These are phyloP conservation scores for Symphodus melops DNA, from an alignment of 2,113 vertebrate genomes.

Conservation along the genomic window DNA sequence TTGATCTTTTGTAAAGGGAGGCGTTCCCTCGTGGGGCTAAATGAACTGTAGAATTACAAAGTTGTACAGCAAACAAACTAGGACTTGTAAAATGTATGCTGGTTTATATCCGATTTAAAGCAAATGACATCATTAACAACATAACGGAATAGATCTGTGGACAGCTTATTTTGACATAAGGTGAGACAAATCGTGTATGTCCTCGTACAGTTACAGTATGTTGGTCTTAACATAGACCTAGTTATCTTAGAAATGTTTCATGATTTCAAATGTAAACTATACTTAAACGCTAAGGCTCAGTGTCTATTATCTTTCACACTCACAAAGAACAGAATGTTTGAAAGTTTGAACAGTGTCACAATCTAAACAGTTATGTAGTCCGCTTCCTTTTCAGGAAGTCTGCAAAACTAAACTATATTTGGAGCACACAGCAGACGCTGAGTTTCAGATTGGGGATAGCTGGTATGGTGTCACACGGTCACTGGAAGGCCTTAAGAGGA, in stretches of 20 bases:
- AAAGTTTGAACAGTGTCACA: neutral
- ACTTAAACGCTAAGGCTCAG: neutral
- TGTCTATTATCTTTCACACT: neutral
- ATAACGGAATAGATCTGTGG: neutral
- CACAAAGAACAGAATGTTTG: neutral
- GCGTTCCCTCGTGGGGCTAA: neutral
- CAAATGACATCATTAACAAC: neutral
- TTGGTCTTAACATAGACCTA: neutral
- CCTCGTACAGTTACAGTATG: no score
- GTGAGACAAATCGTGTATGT: neutral
- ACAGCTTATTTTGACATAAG: neutral
- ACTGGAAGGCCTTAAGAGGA: constrained; percentile 59
- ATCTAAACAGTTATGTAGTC: constrained; percentile 14
- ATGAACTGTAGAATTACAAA: neutral
- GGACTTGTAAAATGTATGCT: neutral
- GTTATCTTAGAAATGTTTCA: neutral
- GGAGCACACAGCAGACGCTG: neutral
- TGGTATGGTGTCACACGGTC: constrained; percentile 33
- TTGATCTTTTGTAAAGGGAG: neutral
- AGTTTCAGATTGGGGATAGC: neutral
- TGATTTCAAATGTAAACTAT: neutral
- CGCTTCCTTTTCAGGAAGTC: constrained; percentile 12
- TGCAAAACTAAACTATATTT: constrained; percentile 10
- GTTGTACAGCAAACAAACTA: neutral
- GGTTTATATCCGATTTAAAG: neutral